Percentiles rank a stretch among this genome's conserved stretches.
Conservation (phyloP, 2,888 invertebrate species). For the Steromphala cineraria region DNA sequence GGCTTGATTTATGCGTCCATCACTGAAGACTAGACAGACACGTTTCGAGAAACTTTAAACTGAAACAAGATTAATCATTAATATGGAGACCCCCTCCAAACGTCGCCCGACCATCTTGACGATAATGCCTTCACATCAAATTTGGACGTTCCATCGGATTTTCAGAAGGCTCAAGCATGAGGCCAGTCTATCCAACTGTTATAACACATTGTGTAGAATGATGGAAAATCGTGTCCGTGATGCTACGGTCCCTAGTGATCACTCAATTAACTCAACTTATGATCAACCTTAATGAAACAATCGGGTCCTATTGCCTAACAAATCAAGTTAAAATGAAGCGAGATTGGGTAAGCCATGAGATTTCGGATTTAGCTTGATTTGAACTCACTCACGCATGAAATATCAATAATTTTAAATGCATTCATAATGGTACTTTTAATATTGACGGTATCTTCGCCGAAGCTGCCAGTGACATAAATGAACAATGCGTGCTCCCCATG, state of each 20-base stretch:
- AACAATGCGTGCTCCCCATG: conserved; percentile 12
- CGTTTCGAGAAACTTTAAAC: no score
- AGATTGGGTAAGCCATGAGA: neutral
- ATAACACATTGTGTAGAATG: neutral
- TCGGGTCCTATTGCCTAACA: conserved; percentile 1
- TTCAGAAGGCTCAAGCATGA: neutral
- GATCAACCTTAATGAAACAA: conserved; percentile 6
- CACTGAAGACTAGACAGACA: no score
- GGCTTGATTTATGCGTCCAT: no score
- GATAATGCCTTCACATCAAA: neutral
- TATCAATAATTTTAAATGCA: conserved; percentile 9
- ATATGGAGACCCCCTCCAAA: no score
- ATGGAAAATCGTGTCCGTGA: neutral
- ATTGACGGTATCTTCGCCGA: neutral
- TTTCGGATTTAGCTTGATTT: neutral
- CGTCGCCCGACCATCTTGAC: no score
- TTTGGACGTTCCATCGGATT: neutral
- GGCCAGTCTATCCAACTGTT: neutral
- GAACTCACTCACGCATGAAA: conserved; percentile 13
- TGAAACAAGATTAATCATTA: no score
- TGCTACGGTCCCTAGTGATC: neutral
- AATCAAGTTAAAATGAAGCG: neutral
- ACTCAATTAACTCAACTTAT: conserved; percentile 11
- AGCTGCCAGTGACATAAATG: conserved; percentile 7
- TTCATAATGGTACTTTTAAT: conserved; percentile 15